Percentiles rank a stretch among this genome's conserved stretches.
Evolutionary conservation across 2,888 invertebrate species (phyloP).

Genomic region (Dusona sp.): DNA sequence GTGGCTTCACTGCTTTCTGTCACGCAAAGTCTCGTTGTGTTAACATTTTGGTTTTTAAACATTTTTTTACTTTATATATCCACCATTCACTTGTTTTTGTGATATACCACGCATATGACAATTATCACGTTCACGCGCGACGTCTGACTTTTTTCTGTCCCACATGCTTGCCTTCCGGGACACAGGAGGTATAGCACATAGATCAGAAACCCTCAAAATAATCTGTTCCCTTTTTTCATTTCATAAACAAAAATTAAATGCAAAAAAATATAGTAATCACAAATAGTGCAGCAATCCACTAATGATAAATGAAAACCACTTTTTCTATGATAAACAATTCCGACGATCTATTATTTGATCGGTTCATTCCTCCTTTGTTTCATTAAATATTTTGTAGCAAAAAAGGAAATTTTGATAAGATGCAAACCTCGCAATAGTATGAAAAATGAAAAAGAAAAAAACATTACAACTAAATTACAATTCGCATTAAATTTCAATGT

Average conservation of each 20-base stretch:
- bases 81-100: slow-evolving; percentile 30
- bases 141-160: slow-evolving; percentile 78
- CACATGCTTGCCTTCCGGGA: slow-evolving; percentile 83
- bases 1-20: slow-evolving; percentile 66
- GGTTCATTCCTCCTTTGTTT: neutral
- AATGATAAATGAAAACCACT: neutral
- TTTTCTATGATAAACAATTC: neutral
- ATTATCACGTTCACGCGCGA: slow-evolving; percentile 79
- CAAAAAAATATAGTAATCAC: neutral
- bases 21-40: slow-evolving; percentile 53
- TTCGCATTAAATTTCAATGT: slow-evolving; percentile 40
- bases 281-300: neutral
- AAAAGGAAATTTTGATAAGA: slow-evolving; percentile 5
- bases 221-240: slow-evolving; percentile 38
- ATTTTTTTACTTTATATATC: neutral
- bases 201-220: slow-evolving; percentile 63
- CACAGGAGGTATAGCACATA: slow-evolving; percentile 82
- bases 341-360: neutral
- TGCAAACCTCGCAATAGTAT: slow-evolving; percentile 32
- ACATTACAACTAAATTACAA: slow-evolving; percentile 4
- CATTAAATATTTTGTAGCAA: neutral
- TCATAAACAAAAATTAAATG: slow-evolving; percentile 11
- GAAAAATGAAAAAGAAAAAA: slow-evolving; percentile 1
- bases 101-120: slow-evolving; percentile 70
- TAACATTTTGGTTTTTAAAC: neutral